These are phyloP conservation scores for Vicugna pacos DNA, from an alignment of 2,113 vertebrate species.

Conservation along the genomic window DNA sequence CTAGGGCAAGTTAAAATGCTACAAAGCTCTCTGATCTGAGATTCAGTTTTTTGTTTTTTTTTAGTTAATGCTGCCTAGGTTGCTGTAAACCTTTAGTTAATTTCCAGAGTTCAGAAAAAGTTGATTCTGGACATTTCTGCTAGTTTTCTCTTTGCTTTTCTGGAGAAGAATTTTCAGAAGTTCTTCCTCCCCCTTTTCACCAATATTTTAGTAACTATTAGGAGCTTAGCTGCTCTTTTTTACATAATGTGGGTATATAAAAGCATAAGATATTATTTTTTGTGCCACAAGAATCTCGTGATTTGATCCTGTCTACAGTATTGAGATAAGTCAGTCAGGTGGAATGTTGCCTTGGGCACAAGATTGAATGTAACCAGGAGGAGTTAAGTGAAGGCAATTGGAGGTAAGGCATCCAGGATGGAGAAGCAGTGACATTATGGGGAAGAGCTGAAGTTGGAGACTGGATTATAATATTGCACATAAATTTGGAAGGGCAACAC, in stretches of 20 bases:
- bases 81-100: neutral
- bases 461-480: neutral
- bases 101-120: neutral
- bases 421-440: neutral
- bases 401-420: neutral
- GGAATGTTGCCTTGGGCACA: neutral
- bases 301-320: neutral
- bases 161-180: slow-evolving; percentile 1
- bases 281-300: neutral
- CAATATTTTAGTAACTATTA: neutral
- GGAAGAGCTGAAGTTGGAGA: neutral
- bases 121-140: neutral
- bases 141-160: neutral
- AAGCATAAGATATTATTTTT: neutral
- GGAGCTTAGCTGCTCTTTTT: neutral
- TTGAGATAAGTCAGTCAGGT: neutral
- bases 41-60: neutral
- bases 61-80: neutral
- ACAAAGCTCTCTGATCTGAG: neutral
- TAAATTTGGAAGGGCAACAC: neutral
- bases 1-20: neutral
- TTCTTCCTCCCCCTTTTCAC: neutral
- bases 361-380: neutral
- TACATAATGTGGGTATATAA: neutral
- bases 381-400: neutral